Evolutionary conservation across 2,797 vertebrate genomes (phyloP).

Genomic region (Thaleichthys pacificus): DNA sequence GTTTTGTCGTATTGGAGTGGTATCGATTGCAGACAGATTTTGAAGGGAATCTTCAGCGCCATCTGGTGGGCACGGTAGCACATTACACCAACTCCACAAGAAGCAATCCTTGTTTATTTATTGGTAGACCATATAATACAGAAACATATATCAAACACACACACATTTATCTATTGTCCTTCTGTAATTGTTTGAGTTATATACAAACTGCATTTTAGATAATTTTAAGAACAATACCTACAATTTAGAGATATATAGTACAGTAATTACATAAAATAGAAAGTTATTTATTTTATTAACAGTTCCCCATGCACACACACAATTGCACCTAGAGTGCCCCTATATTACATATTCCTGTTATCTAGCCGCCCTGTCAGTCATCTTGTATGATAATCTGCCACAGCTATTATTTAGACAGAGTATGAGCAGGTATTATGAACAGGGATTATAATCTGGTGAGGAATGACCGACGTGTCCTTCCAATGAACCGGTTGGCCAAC

Average conservation of each 20-base stretch:
- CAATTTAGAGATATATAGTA: too few species aligned
- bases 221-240: too few species aligned
- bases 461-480: conserved; percentile 55
- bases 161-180: too few species aligned
- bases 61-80: conserved; percentile 34
- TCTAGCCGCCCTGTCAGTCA: neutral
- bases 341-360: neutral
- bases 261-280: too few species aligned
- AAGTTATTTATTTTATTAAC: too few species aligned
- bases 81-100: conserved; percentile 14
- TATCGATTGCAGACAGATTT: neutral
- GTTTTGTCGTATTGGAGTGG: neutral
- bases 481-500: conserved; percentile 3
- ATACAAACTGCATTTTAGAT: too few species aligned
- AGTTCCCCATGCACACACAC: neutral
- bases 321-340: neutral
- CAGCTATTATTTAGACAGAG: too few species aligned
- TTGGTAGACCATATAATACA: too few species aligned
- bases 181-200: too few species aligned
- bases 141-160: too few species aligned
- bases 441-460: conserved; percentile 62
- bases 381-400: neutral
- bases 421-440: conserved; percentile 27
- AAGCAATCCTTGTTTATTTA: too few species aligned
- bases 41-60: neutral